phyloP scores from a whole-genome alignment of 2,888 invertebrate genomes.

The Drosophila macrospina region DNA sequence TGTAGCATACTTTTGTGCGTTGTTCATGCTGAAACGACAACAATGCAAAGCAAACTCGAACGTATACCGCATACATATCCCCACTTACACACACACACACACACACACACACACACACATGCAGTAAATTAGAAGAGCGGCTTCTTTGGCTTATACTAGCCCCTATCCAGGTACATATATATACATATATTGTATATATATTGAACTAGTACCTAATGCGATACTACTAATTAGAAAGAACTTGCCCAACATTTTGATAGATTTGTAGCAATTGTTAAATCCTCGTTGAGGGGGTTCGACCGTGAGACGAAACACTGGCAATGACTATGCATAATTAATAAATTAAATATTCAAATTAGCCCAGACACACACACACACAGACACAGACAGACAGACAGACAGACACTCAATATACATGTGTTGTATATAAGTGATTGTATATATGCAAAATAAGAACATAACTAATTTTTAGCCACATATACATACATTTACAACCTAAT shows the following conservation, averaged over 20 bases:
- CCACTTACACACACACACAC: conserved; percentile 27
- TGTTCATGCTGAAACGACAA: conserved; percentile 20
- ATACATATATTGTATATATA: conserved; percentile 23
- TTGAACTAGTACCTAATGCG: conserved; percentile 29
- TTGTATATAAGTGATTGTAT: conserved; percentile 37
- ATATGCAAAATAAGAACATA: conserved; percentile 30
- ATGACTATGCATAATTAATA: conserved; percentile 20
- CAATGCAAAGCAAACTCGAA: conserved; percentile 58
- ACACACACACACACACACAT: conserved; percentile 23
- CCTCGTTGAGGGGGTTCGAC: not conserved
- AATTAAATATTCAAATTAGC: conserved; percentile 32
- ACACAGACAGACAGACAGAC: conserved; percentile 11
- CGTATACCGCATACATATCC: conserved; percentile 65
- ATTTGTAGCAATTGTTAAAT: conserved; percentile 17
- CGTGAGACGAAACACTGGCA: not conserved
- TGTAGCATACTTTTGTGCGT: conserved; percentile 68
- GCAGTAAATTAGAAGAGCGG: conserved; percentile 10
- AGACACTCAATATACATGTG: conserved; percentile 4
- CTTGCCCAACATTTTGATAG: conserved; percentile 26
- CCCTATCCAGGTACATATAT: conserved; percentile 36
- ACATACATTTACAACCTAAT: conserved; percentile 50
- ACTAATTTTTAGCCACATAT: conserved; percentile 57
- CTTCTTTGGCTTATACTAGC: conserved; percentile 35
- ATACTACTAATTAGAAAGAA: conserved; percentile 16
- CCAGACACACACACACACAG: conserved; percentile 9